A percentile compares a stretch with the other conserved stretches of the same genome.
phyloP scores from a whole-genome alignment of 1,140 invertebrate genomes.

The Cephus cinctus region DNA sequence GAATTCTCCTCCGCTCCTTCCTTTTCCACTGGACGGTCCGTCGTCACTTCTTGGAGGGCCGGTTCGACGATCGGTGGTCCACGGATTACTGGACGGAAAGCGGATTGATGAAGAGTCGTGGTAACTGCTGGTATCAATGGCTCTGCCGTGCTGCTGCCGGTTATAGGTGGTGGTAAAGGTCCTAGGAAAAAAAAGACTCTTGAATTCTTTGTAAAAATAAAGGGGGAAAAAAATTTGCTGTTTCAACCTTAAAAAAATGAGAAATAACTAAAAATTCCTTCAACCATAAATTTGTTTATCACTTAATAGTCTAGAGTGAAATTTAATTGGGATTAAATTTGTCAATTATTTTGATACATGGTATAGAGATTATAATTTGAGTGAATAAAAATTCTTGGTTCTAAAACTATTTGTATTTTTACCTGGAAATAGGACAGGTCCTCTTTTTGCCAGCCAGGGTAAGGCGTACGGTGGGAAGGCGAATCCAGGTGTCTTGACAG shows the following conservation, averaged over 20 bases:
- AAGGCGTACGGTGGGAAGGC: constrained; percentile 61
- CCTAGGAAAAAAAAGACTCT: constrained; percentile 29
- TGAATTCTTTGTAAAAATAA: too few relatives aligned
- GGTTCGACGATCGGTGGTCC: constrained; percentile 36
- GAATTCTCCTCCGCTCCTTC: constrained; percentile 33
- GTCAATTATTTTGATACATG: too few relatives aligned
- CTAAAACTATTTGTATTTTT: too few relatives aligned
- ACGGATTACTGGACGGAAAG: constrained; percentile 65
- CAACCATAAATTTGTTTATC: too few relatives aligned
- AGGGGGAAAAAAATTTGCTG: too few relatives aligned
- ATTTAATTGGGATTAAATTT: too few relatives aligned
- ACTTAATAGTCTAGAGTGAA: too few relatives aligned
- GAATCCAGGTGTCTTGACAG: constrained; percentile 46
- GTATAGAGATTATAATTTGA: too few relatives aligned
- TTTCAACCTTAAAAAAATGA: too few relatives aligned
- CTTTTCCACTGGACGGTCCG: constrained; percentile 12
- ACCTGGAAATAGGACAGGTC: constrained; percentile 58
- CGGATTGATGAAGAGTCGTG: constrained; percentile 58
- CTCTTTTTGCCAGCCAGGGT: constrained; percentile 60
- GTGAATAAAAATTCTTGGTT: too few relatives aligned
- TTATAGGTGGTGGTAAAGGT: constrained; percentile 39
- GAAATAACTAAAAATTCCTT: too few relatives aligned
- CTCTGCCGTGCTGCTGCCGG: constrained; percentile 35
- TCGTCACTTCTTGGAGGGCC: constrained; percentile 21
- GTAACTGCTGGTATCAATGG: constrained; percentile 38